Evolutionary conservation across 1,140 invertebrate species (phyloP), one percentile per base, ranked within the genome.

Genomic region (Cydia amplana): DNA sequence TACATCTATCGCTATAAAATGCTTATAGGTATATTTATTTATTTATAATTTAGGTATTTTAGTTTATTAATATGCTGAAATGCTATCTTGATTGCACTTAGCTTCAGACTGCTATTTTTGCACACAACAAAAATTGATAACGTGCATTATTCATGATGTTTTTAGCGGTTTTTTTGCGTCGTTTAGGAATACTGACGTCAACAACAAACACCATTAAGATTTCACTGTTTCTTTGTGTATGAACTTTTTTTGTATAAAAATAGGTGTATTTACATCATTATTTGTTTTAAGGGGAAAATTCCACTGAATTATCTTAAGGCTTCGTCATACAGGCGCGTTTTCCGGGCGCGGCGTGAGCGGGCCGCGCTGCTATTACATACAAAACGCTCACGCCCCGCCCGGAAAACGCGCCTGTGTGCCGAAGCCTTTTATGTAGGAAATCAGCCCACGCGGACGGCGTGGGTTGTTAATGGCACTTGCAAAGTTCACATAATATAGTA

Each of bases 1-100:
- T 1, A 1, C n/a, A n/a, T 25, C 25, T 25, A 32, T 32, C 32
- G 32, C 1, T 43, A 12, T 43, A 12, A 43, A 43, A 10, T 14
- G 43, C 9, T 3, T 43, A 43, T 67, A 73, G 1, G 3, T 25
- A 25, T 25, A 25, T 25, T 73, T 75, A 74, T 77, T 77, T 40
- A 75, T 75, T n/a, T n/a, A 18, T 78, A 79, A 77, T 76, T 77
- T 79, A 77, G n/a, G 32, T 25, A 9, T 2, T 36, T 75, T 75
- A 65, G 65, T 43, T 36, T 73, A 60, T 64, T 73, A 16, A 55
- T 43, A n/a, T 32, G 28, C 46, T 63, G 46, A 49, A 75, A 46
- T 55, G 72, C 70, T 67, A 78, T 79, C 79, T 82, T 76, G 77
- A 78, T 78, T 80, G 77, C 70, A 72, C 73, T 75, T 60, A n/a